Conservation (phyloP, 2,113 vertebrate species). For the Pelvicachromis taeniatus region DNA sequence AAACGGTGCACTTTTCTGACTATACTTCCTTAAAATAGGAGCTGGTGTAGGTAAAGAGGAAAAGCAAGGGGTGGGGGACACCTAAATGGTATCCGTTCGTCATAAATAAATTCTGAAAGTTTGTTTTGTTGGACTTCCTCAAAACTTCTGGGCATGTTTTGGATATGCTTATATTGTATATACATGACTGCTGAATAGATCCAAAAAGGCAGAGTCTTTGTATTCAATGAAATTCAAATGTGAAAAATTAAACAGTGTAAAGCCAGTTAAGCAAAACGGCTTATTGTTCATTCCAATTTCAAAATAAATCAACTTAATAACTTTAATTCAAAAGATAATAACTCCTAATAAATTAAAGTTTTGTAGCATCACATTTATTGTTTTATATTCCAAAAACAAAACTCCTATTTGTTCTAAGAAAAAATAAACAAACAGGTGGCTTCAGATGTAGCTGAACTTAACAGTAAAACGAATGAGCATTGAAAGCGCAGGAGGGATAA, state of each 20-base stretch:
- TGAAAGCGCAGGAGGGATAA: background rate
- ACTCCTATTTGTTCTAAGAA: background rate
- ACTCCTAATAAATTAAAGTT: background rate
- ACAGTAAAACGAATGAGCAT: background rate
- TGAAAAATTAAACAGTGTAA: background rate
- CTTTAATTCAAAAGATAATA: background rate
- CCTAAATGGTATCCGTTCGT: accelerated
- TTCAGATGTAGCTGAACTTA: background rate
- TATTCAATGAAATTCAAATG: background rate
- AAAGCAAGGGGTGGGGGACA: too few relatives aligned
- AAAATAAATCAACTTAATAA: background rate
- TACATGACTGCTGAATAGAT: background rate
- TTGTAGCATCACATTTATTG: background rate
- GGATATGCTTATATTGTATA: background rate
- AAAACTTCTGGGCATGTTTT: background rate
- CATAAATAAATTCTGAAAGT: background rate
- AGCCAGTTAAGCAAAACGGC: background rate
- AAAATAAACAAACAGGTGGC: background rate
- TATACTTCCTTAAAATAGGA: background rate
- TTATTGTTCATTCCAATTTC: background rate
- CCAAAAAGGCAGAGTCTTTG: background rate
- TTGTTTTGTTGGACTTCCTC: background rate
- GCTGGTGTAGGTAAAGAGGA: background rate
- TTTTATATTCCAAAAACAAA: background rate
- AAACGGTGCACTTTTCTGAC: background rate